Evolutionary conservation across 2,797 vertebrate species (phyloP).

Genomic region (Mormyrus hasselquistii): DNA sequence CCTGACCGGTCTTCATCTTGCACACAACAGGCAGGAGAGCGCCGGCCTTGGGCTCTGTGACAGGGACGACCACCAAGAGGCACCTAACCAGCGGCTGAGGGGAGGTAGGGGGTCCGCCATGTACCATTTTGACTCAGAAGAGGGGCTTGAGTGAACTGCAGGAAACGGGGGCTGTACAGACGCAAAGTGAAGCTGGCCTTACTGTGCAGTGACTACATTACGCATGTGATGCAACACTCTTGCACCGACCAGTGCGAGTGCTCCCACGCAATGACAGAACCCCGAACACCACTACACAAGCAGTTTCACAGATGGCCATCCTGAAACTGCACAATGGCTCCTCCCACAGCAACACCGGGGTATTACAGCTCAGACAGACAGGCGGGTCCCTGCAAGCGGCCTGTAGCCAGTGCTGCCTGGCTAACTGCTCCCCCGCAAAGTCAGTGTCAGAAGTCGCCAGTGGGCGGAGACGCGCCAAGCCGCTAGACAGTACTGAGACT

Average conservation of each 20-base stretch:
- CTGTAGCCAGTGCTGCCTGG: conserved; percentile 4
- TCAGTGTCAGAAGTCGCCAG: neutral
- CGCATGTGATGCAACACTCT: neutral
- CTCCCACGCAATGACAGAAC: neutral
- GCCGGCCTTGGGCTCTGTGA: neutral
- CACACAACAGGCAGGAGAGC: neutral
- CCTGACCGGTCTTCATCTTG: neutral
- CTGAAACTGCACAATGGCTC: neutral
- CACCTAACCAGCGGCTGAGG: neutral
- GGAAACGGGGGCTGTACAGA: neutral
- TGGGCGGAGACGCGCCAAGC: neutral
- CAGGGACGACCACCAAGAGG: neutral
- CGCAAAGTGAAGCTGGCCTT: neutral
- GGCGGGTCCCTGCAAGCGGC: neutral
- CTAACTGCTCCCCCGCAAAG: neutral
- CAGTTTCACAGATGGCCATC: neutral
- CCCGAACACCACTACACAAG: neutral
- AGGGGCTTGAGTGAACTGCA: neutral
- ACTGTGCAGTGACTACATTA: neutral
- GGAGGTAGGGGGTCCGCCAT: neutral
- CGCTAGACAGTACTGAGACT: neutral
- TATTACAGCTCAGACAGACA: neutral
- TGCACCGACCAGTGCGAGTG: neutral
- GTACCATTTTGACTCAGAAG: neutral
- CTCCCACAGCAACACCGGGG: neutral